Evolutionary conservation across 2,888 invertebrate genomes (phyloP).

Genomic region (Tenthredo mesomela): DNA sequence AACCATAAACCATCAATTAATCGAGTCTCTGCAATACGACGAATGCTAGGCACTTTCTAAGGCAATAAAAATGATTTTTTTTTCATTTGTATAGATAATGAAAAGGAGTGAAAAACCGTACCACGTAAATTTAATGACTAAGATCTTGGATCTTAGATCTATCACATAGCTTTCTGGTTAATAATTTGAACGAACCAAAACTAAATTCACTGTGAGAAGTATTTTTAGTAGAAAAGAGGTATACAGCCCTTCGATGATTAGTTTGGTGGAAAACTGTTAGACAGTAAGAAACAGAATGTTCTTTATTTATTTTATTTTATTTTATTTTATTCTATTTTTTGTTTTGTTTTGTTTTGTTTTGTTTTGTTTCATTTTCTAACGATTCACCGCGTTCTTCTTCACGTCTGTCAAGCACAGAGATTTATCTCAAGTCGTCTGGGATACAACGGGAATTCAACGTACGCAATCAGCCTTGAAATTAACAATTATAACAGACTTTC

Average conservation of each 20-base stretch:
- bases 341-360: not conserved
- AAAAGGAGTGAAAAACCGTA: not conserved
- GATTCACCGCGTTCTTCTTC: slow-evolving; percentile 2
- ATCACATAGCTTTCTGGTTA: not conserved
- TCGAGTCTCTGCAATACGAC: not conserved
- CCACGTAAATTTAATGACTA: not conserved
- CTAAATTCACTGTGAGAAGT: not conserved
- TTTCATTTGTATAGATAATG: slow-evolving; percentile 5
- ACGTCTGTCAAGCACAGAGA: slow-evolving; percentile 42
- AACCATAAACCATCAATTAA: slow-evolving; percentile 10
- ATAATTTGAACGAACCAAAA: not conserved
- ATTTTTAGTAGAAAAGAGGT: not conserved
- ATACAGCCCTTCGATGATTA: not conserved
- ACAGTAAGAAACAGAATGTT: not conserved
- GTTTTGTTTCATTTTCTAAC: not conserved
- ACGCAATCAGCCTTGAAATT: slow-evolving; percentile 46
- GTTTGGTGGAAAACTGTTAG: not conserved
- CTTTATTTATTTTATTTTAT: not conserved
- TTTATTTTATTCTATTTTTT: not conserved
- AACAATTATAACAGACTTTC: slow-evolving; percentile 46
- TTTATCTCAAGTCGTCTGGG: slow-evolving; percentile 1
- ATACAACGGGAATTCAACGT: slow-evolving; percentile 23
- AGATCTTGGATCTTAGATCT: not conserved
- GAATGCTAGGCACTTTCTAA: slow-evolving; percentile 27
- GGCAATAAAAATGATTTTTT: slow-evolving; percentile 5